These are phyloP conservation scores for Agriopis marginaria DNA, from an alignment of 2,888 invertebrate species.

Conservation along the genomic window DNA sequence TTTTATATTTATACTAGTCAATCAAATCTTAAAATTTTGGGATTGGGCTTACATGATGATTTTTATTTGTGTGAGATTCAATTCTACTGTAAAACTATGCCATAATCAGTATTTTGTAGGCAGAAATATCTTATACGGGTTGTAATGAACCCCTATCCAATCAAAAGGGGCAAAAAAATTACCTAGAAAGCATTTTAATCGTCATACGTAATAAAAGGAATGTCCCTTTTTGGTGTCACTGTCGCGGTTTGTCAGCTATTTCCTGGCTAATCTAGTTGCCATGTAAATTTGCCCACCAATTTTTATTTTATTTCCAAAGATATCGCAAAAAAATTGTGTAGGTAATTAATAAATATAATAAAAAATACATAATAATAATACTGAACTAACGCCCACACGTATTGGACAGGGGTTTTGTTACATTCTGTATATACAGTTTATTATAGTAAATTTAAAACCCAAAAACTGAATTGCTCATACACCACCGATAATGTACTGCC, in stretches of 20 bases:
- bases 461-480: slow-evolving; percentile 81
- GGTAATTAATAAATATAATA: not conserved
- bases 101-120: slow-evolving; percentile 17
- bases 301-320: too few species aligned
- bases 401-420: slow-evolving; percentile 3
- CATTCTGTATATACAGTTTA: not conserved
- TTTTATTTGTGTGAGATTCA: slow-evolving; percentile 13
- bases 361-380: not conserved
- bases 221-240: too few species aligned
- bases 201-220: too few species aligned
- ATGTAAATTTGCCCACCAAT: too few species aligned
- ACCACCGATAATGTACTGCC: slow-evolving; percentile 77
- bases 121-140: slow-evolving; percentile 1
- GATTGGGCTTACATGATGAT: slow-evolving; percentile 15
- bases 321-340: not conserved
- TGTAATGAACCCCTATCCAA: not conserved
- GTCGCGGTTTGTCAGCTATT: too few species aligned
- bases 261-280: too few species aligned
- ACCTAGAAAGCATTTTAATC: not conserved
- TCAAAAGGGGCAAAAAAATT: not conserved
- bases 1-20: slow-evolving; percentile 23
- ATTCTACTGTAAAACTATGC: slow-evolving; percentile 17
- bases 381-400: not conserved
- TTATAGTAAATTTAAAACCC: slow-evolving; percentile 18
- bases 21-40: slow-evolving; percentile 5